Evolutionary conservation across 2,888 invertebrate genomes (phyloP).

Genomic region (Poecilus cupreus): DNA sequence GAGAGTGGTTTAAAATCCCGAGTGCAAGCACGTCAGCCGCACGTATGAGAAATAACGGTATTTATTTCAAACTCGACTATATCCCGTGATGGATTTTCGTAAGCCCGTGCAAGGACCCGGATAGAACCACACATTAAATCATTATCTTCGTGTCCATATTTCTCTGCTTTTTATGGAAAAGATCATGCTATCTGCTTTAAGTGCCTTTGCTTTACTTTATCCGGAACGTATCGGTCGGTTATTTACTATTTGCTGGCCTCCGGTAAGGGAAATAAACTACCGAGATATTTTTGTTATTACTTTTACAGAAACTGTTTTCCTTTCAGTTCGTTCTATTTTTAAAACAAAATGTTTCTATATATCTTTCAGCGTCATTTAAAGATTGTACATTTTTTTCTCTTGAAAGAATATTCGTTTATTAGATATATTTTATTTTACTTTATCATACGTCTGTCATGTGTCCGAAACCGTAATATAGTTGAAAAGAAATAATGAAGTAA

Average conservation of each 20-base stretch:
- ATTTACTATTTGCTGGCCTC: conserved; percentile 13
- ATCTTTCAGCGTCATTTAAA: too few species aligned
- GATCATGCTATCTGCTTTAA: conserved; percentile 17
- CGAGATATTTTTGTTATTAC: neutral
- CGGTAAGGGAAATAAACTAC: neutral
- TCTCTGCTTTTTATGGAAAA: conserved; percentile 20
- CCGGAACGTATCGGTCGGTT: neutral
- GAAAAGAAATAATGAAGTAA: conserved; percentile 12
- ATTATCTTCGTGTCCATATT: conserved; percentile 42
- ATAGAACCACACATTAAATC: conserved; percentile 50
- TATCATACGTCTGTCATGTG: neutral
- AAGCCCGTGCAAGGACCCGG: conserved; percentile 33
- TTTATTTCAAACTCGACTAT: conserved; percentile 54
- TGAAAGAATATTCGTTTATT: too few species aligned
- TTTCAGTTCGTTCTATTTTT: neutral
- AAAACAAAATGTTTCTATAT: too few species aligned
- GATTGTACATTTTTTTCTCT: too few species aligned
- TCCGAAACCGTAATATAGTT: neutral
- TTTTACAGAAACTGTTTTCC: neutral
- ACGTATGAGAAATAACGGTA: conserved; percentile 56
- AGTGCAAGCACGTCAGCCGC: conserved; percentile 36
- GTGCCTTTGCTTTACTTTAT: neutral
- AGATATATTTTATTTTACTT: too few species aligned
- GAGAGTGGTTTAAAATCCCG: conserved; percentile 46
- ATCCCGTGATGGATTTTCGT: conserved; percentile 54